Evolutionary conservation across 1,140 invertebrate genomes (phyloP).

Genomic region (Halesus radiatus): DNA sequence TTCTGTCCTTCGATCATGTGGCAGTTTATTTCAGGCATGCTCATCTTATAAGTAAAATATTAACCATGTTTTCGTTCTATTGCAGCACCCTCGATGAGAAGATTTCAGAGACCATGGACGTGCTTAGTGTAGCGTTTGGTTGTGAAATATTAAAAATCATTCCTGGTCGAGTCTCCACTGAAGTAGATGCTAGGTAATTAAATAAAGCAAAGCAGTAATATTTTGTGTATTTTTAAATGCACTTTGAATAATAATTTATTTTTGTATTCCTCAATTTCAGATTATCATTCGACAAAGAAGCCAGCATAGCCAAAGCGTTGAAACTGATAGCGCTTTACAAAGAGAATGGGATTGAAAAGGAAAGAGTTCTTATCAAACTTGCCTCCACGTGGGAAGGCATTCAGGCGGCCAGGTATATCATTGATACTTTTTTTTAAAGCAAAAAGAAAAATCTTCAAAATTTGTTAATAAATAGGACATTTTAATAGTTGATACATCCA

Average conservation of each 20-base stretch:
- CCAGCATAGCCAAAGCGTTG: conserved; percentile 89
- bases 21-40: too few species aligned
- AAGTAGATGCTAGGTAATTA: conserved; percentile 94
- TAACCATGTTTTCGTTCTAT: conserved; percentile 44
- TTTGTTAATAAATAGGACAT: too few species aligned
- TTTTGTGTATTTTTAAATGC: too few species aligned
- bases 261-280: conserved; percentile 65
- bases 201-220: too few species aligned
- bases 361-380: conserved; percentile 96
- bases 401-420: conserved; percentile 89
- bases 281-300: conserved; percentile 95
- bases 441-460: too few species aligned
- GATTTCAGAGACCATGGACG: conserved; percentile 88
- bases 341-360: conserved; percentile 89
- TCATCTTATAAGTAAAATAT: too few species aligned
- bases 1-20: too few species aligned
- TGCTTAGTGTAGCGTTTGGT: conserved; percentile 96
- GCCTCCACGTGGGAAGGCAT: conserved; percentile 99
- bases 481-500: too few species aligned
- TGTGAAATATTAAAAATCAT: conserved; percentile 98
- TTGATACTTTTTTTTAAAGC: too few species aligned
- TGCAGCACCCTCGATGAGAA: conserved; percentile 79
- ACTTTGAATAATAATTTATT: too few species aligned
- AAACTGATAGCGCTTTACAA: conserved; percentile 93
- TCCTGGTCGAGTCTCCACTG: conserved; percentile 97